Conservation (phyloP, 2,797 vertebrate genomes). For the Monodelphis domestica region DNA sequence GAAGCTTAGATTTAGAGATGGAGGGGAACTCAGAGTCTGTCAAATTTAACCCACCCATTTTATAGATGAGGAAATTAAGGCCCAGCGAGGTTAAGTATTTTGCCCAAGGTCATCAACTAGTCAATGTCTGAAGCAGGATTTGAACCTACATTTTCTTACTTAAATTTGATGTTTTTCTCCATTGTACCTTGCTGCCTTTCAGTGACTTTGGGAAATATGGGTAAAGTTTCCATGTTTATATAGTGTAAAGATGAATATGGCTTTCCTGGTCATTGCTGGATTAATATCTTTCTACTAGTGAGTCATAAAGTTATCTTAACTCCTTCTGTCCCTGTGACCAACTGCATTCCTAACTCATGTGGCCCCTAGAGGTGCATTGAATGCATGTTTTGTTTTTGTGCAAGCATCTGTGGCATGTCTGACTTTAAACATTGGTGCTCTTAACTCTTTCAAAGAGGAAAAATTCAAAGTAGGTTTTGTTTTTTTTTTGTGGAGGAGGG, state of each 20-base stretch:
- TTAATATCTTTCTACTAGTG: background rate
- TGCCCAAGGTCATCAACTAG: background rate
- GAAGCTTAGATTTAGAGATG: background rate
- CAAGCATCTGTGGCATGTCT: background rate
- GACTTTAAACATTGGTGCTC: background rate
- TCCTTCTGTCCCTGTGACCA: background rate
- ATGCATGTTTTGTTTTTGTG: background rate
- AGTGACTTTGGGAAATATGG: background rate
- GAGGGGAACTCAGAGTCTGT: background rate
- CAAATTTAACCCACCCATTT: background rate
- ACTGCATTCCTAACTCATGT: background rate
- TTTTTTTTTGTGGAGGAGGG: background rate
- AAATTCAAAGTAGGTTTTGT: background rate
- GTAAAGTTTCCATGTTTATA: background rate
- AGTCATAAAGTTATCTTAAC: background rate
- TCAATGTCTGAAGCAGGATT: background rate
- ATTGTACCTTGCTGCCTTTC: background rate
- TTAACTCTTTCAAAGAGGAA: background rate
- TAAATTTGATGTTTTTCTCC: background rate
- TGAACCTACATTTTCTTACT: background rate
- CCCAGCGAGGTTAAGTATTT: background rate
- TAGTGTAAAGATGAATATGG: background rate
- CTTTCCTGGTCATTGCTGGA: background rate
- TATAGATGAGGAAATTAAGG: background rate
- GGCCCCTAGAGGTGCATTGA: background rate